phyloP scores from a whole-genome alignment of 2,113 vertebrate genomes.

The Otolemur garnettii region DNA sequence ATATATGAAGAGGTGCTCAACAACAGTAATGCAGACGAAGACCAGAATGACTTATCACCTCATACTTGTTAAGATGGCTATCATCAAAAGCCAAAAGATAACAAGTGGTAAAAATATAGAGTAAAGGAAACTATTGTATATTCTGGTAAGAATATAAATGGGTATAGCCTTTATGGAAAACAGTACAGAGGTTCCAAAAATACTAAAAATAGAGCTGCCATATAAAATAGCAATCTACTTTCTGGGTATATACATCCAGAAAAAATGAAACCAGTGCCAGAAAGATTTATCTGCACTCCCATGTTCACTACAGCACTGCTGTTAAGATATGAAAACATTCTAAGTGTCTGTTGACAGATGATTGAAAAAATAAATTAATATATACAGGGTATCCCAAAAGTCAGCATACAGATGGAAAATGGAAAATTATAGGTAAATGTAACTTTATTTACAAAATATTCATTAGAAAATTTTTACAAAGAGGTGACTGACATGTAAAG shows the following conservation, averaged over 20 bases:
- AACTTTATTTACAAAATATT: no score
- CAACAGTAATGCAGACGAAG: background rate
- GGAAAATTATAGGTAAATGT: no score
- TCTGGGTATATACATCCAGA: background rate
- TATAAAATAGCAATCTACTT: background rate
- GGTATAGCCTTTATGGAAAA: background rate
- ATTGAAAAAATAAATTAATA: background rate
- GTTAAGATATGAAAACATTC: background rate
- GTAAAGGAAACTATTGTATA: background rate
- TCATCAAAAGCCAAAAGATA: background rate
- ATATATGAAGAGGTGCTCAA: background rate
- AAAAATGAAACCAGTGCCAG: background rate
- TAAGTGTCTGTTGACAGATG: background rate
- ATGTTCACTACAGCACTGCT: background rate
- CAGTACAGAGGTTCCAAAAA: background rate
- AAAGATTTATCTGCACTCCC: background rate
- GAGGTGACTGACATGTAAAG: no score
- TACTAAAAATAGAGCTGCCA: background rate
- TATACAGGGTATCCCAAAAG: background rate
- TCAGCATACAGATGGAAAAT: no score
- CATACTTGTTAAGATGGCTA: background rate
- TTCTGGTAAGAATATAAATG: background rate
- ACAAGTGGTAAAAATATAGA: background rate
- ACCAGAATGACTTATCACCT: background rate
- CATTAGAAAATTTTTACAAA: no score